phyloP scores from a whole-genome alignment of 2,888 invertebrate genomes.

The Dermolepida albohirtum region DNA sequence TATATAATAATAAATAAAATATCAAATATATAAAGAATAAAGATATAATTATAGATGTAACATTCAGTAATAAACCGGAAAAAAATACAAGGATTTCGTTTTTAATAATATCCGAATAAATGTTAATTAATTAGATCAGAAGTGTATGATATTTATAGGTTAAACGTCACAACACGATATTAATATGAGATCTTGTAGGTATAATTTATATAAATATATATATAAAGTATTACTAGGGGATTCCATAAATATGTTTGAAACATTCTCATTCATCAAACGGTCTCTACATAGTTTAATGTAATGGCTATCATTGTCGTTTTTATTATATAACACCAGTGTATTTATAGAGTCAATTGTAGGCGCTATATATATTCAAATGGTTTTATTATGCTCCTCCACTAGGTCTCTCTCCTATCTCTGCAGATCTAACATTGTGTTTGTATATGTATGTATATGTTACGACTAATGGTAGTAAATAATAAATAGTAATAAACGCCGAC shows the following conservation, averaged over 20 bases:
- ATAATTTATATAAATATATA: too few relatives aligned
- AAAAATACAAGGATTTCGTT: too few relatives aligned
- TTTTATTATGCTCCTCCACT: conserved; percentile 27
- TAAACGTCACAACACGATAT: too few relatives aligned
- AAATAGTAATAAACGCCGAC: conserved; percentile 1
- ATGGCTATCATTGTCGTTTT: conserved; percentile 17
- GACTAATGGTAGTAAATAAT: not conserved
- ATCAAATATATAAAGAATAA: too few relatives aligned
- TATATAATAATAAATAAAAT: too few relatives aligned
- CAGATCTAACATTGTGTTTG: not conserved
- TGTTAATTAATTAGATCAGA: too few relatives aligned
- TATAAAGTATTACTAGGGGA: not conserved
- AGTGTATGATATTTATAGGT: too few relatives aligned
- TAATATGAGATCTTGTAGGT: too few relatives aligned
- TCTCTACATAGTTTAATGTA: conserved; percentile 5
- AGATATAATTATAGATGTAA: too few relatives aligned
- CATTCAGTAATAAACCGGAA: too few relatives aligned
- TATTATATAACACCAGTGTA: conserved; percentile 34
- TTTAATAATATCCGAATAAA: too few relatives aligned
- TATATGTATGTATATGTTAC: not conserved
- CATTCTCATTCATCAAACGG: conserved; percentile 21
- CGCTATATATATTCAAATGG: conserved; percentile 33
- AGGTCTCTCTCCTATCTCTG: not conserved
- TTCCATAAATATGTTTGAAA: not conserved
- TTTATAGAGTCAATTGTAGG: conserved; percentile 28